Evolutionary conservation across 2,888 invertebrate genomes (phyloP).

Genomic region (Erebia epiphron): DNA sequence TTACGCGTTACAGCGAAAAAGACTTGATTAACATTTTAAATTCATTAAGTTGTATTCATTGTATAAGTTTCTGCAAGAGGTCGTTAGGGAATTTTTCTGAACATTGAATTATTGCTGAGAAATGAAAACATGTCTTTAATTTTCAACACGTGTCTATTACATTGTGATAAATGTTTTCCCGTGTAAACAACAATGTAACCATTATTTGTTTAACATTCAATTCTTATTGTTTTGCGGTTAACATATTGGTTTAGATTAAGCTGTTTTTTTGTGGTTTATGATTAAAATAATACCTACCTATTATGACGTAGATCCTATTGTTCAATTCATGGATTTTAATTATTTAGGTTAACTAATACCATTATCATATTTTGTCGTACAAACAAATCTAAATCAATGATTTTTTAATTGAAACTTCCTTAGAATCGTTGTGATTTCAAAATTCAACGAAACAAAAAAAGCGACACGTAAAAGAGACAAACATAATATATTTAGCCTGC

Average conservation of each 20-base stretch:
- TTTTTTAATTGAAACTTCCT: too few species aligned
- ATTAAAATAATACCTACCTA: background rate
- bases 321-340: too few species aligned
- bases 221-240: background rate
- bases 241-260: background rate
- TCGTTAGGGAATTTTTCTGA: background rate
- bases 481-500: too few species aligned
- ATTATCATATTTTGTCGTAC: too few species aligned
- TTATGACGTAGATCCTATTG: too few species aligned
- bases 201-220: background rate
- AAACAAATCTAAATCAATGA: too few species aligned
- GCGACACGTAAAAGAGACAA: too few species aligned
- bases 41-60: background rate
- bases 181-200: constrained; percentile 6
- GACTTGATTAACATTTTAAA: too few species aligned
- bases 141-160: constrained; percentile 28
- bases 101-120: constrained; percentile 25
- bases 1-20: too few species aligned
- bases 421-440: too few species aligned
- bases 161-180: constrained; percentile 2
- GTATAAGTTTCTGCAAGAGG: background rate
- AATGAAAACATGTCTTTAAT: constrained; percentile 13
- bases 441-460: too few species aligned
- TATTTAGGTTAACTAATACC: too few species aligned
- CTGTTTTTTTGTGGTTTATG: constrained; percentile 2